Evolutionary conservation across 2,113 vertebrate species (phyloP).

Genomic region (Mormyrus iriodes): DNA sequence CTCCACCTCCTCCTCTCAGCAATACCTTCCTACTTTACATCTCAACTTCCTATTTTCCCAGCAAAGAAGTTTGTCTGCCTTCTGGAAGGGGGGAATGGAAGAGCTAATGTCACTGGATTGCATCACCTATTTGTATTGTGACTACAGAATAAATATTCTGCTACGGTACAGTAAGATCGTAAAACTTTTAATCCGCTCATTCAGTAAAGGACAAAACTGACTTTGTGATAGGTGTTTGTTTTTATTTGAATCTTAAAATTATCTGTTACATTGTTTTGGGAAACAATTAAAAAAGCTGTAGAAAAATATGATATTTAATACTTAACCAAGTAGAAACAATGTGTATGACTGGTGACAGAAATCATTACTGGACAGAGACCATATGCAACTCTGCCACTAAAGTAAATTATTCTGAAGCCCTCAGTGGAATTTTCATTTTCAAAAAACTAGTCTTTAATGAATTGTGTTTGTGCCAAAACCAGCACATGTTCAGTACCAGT

Average conservation of each 20-base stretch:
- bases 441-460: neutral
- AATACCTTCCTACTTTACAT: neutral
- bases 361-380: neutral
- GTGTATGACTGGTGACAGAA: neutral
- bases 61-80: neutral
- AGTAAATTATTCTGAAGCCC: neutral
- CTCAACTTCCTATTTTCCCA: neutral
- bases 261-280: neutral
- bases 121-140: constrained; percentile 14
- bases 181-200: constrained; percentile 11
- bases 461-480: neutral
- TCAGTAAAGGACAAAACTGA: constrained; percentile 1
- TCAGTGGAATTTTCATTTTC: neutral
- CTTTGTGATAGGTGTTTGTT: neutral
- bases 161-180: neutral
- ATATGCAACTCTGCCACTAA: neutral
- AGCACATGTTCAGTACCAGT: neutral
- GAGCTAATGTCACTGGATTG: constrained; percentile 10
- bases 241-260: neutral
- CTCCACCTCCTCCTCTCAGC: neutral
- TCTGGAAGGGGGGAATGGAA: neutral
- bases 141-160: constrained; percentile 13
- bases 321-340: neutral
- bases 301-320: neutral
- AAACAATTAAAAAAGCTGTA: neutral